Evolutionary conservation across 2,113 vertebrate species (phyloP).

Genomic region (Scomber colias): DNA sequence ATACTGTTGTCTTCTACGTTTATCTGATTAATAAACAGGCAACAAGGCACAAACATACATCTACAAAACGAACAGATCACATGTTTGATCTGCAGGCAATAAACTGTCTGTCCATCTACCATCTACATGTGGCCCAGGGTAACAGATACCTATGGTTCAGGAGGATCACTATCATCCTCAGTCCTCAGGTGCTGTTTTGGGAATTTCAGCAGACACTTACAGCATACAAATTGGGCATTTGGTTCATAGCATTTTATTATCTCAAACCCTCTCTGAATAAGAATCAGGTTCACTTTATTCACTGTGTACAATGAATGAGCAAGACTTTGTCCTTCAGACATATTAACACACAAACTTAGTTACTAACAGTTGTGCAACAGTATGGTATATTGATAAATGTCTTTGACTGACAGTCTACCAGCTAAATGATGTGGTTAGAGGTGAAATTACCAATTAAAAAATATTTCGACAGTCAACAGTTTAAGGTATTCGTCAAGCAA

Average conservation of each 20-base stretch:
- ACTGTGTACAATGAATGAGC: constrained; percentile 17
- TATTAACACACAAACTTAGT: constrained; percentile 29
- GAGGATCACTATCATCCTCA: neutral
- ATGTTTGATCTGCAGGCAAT: neutral
- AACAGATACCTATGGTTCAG: neutral
- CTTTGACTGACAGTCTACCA: neutral
- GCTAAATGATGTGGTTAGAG: neutral
- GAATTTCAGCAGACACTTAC: constrained; percentile 21
- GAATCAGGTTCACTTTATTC: constrained; percentile 33
- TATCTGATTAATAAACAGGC: neutral
- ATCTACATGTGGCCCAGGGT: neutral
- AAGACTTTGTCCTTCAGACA: constrained; percentile 24
- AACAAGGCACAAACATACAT: neutral
- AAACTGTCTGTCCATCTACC: constrained; percentile 10
- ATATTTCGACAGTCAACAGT: neutral
- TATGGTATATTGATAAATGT: neutral
- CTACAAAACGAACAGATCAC: neutral
- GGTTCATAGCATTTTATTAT: constrained; percentile 51
- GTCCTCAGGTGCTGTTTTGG: constrained; percentile 21
- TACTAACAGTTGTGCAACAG: neutral
- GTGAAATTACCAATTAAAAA: neutral
- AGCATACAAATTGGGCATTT: constrained; percentile 42
- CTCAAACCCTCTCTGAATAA: constrained; percentile 36
- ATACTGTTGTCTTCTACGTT: neutral
- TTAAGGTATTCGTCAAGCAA: neutral